Evolutionary conservation across 2,113 vertebrate genomes (phyloP), one percentile per base, ranked within the genome.

Genomic region (Chitala chitala): DNA sequence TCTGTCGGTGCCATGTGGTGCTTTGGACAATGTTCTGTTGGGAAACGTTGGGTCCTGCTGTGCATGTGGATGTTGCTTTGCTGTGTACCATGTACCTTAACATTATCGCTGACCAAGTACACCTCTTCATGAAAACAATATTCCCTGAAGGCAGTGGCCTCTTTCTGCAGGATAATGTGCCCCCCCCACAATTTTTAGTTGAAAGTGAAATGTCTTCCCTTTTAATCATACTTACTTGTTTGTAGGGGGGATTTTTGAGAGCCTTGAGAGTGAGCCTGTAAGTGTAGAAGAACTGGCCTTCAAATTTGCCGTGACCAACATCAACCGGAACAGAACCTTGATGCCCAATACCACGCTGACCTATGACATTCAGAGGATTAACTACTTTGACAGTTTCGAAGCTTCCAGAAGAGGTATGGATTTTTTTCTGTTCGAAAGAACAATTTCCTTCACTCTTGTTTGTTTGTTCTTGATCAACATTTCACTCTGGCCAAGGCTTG

Each of bases 361-460:
- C 82, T 99, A 99, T 15, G 97, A 99, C 87, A 95, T 99, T 81
- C 96, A 99, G 92, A 95, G 95, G 86, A 96, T 98, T 87, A 98
- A 96, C 87, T 89, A 94, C 61, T 98, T 98, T 72, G 97, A 99
- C 80, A 96, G 97, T 69, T 99, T 99, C 71, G 96, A 99, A 90
- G 97, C 96, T 65, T 98, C 96, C 0, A 89, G 95, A 79, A 94
- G 95, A 95, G 97, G 97, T 98, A 88, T 79, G 83, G 70, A 1
- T 69, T 68, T 73, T 20, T 70, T 59, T 31, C 12, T 15, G 26
- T 8, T 8, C 17, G 20, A 26, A 54, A 9, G 53, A 13, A 71
- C n/a, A 5, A 24, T n/a, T 46, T 17, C 29, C 26, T 24, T 20
- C 46, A 33, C 20, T 69, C n/a, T n/a, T 13, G 46, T 12, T 53